Evolutionary conservation across 2,113 vertebrate genomes (phyloP), one percentile per base, ranked within the genome.

Genomic region (Forbesichthys agassizii): DNA sequence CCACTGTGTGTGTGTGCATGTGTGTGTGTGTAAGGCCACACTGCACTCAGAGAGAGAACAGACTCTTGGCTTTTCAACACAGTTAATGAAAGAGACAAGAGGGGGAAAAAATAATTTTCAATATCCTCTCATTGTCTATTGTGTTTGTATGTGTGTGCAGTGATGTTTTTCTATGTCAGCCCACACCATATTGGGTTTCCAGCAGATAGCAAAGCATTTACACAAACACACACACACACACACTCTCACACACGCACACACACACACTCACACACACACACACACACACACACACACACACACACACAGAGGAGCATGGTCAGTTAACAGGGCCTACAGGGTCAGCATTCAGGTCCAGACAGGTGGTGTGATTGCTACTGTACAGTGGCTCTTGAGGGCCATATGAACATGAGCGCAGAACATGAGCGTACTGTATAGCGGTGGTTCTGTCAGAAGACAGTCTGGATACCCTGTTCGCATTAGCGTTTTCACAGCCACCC

Each of bases 21-120:
- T 64, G 58, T 63, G 75, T 75, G 27, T 64, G 42, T 74, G 13
- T 27, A 27, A 63, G 65, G 60, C 67, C 75, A 75, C 48, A 71
- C 73, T 67, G 74, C 48, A 71, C 73, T 67, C 49, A 53, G 68
- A 71, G 61, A 58, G 69, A 71, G 53, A 64, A 12, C 76, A 78
- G 77, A 80, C 64, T 78, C 66, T 68, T 85, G 73, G 71, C 82
- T 85, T 88, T 90, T 90, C 86, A 89, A 85, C 88, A 87, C 84
- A 80, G 75, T 84, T 89, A 88, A 89, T 90, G 86, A 90, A 89
- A 88, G 81, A 84, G 81, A 90, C 84, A 84, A 88, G 82, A 82
- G 60, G 75, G 68, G 75, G 48, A 42, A 80, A 81, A 88, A 88
- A 81, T 79, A 27, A 81, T 84, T 84, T 90, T 84, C 83, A 86